phyloP scores from a whole-genome alignment of 1,140 invertebrate species.

The Zaprionus capensis region DNA sequence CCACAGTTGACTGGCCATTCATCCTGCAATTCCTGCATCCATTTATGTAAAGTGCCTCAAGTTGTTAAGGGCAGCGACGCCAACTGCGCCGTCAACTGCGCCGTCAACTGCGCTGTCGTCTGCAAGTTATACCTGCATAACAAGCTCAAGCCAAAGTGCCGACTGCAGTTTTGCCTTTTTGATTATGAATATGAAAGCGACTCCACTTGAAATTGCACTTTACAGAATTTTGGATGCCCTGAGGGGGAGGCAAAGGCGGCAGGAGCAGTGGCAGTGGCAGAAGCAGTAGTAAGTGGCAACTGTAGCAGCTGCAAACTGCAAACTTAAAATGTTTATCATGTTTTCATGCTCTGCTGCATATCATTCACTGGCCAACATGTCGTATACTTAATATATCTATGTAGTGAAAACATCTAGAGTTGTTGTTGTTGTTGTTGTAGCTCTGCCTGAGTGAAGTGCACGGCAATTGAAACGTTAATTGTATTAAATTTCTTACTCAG shows the following conservation, averaged over 20 bases:
- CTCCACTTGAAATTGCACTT: neutral
- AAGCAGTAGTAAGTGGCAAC: neutral
- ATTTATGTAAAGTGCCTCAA: conserved; percentile 51
- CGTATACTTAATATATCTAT: conserved; percentile 57
- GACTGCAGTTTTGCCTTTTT: conserved; percentile 19
- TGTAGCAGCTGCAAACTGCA: neutral
- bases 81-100: neutral
- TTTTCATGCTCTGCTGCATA: conserved; percentile 20
- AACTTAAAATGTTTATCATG: conserved; percentile 57
- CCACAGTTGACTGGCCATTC: conserved; percentile 53
- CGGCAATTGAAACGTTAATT: conserved; percentile 59
- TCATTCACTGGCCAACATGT: conserved; percentile 20
- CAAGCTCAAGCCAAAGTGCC: conserved; percentile 14
- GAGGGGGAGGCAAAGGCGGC: neutral
- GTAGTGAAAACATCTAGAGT: conserved; percentile 11
- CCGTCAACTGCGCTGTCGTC: neutral
- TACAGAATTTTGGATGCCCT: neutral
- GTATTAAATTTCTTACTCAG: conserved; percentile 28
- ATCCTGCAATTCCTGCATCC: conserved; percentile 44
- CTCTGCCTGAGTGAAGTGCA: conserved; percentile 18
- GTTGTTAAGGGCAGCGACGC: conserved; percentile 20
- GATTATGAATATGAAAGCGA: conserved; percentile 42
- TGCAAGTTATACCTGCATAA: conserved; percentile 20
- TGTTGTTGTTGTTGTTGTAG: neutral
- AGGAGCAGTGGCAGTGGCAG: neutral